Evolutionary conservation across 1,140 invertebrate genomes (phyloP).

Genomic region (Drosophila lini): DNA sequence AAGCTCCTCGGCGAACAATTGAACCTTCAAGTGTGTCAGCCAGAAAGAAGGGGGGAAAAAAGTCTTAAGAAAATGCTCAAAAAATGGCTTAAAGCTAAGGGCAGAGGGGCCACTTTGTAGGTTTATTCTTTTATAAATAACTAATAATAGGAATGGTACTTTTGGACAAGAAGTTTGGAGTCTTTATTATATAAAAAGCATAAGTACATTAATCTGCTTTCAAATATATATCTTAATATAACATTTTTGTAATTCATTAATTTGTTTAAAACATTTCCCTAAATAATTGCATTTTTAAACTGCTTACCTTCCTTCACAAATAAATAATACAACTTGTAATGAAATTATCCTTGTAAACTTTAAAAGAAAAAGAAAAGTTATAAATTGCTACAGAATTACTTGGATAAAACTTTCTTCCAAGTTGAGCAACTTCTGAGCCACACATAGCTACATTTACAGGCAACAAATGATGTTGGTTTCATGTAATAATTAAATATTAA

Average conservation of each 20-base stretch:
- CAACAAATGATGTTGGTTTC: not conserved
- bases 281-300: not conserved
- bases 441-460: not conserved
- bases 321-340: not conserved
- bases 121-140: not conserved
- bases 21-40: constrained; percentile 27
- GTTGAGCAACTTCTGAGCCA: not conserved
- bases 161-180: not conserved
- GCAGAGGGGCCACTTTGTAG: not conserved
- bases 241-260: not conserved
- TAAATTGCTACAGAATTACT: constrained; percentile 6
- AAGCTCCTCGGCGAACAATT: constrained; percentile 21
- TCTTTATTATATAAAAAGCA: not conserved
- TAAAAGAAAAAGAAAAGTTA: not conserved
- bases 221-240: not conserved
- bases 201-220: too few relatives aligned
- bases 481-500: not conserved
- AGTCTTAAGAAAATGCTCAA: constrained; percentile 5
- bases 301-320: not conserved
- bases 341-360: constrained; percentile 8
- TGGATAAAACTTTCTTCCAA: constrained; percentile 5
- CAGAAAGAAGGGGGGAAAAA: constrained; percentile 1
- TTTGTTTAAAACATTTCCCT: not conserved
- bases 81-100: not conserved
- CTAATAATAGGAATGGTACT: not conserved